A percentile compares a stretch with the other conserved stretches of the same genome.
Conservation (phyloP, 2,113 vertebrate species). For the Macaca nemestrina region DNA sequence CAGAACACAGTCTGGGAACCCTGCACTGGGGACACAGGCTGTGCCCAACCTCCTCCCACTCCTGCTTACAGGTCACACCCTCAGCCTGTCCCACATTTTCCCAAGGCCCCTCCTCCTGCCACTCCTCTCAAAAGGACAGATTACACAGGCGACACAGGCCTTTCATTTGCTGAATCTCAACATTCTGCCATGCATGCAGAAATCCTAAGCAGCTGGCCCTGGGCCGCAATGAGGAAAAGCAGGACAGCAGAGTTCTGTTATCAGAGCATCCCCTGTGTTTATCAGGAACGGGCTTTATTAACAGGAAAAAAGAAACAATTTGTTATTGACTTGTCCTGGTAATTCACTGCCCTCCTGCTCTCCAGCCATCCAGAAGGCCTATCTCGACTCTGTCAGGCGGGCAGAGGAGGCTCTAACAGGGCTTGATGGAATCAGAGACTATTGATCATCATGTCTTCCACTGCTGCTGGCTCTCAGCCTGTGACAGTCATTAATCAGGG, state of each 20-base stretch:
- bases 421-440: accelerated
- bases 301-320: conserved; percentile 3
- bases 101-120: neutral
- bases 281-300: neutral
- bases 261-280: neutral
- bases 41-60: neutral
- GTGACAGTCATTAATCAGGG: conserved; percentile 4
- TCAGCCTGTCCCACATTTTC: neutral
- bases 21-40: accelerated
- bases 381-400: neutral
- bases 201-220: neutral
- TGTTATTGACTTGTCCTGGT: neutral
- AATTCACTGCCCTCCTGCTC: neutral
- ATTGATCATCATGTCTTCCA: neutral
- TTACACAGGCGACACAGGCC: accelerated
- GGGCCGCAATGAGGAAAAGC: neutral
- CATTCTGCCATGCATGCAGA: accelerated
- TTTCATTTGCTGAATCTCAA: neutral
- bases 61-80: neutral
- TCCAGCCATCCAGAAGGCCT: neutral
- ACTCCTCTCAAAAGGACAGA: neutral
- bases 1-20: neutral
- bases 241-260: neutral
- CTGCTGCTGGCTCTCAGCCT: accelerated
- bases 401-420: neutral